Percentiles rank a stretch among this genome's conserved stretches.
Conservation (phyloP, 92 coral and sea anemone species). For the Chrysogorgia sp. region DNA sequence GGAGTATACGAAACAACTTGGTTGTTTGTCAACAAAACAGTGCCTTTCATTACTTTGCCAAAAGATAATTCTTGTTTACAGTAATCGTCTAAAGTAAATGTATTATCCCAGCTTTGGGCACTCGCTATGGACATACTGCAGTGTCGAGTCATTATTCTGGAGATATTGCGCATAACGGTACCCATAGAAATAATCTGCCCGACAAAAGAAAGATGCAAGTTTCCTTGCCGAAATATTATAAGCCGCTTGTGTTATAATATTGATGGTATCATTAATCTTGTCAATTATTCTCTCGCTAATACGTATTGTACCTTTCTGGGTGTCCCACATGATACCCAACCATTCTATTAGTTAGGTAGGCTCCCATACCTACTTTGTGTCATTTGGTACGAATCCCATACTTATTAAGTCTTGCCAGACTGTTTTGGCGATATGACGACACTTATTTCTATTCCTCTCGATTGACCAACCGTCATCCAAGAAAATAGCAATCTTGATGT, state of each 20-base stretch:
- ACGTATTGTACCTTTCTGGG: slow-evolving; percentile 42
- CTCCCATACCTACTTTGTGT: slow-evolving; percentile 56
- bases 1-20: slow-evolving; percentile 6
- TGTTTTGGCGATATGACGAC: slow-evolving; percentile 2
- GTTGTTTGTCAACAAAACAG: background rate
- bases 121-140: slow-evolving; percentile 56
- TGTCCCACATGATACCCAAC: slow-evolving; percentile 63
- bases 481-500: background rate
- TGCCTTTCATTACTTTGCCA: slow-evolving; percentile 26
- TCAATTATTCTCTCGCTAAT: slow-evolving; percentile 47
- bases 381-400: slow-evolving; percentile 60
- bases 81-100: slow-evolving; percentile 43
- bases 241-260: background rate
- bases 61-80: slow-evolving; percentile 47
- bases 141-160: slow-evolving; percentile 53
- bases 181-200: slow-evolving; percentile 61
- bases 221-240: slow-evolving; percentile 35
- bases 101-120: slow-evolving; percentile 37
- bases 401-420: background rate
- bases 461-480: slow-evolving; percentile 10
- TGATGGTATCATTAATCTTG: slow-evolving; percentile 30
- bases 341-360: slow-evolving; percentile 54
- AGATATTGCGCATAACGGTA: slow-evolving; percentile 46
- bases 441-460: background rate
- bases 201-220: slow-evolving; percentile 46